These are phyloP conservation scores for Kryptolebias marmoratus DNA, from an alignment of 2,113 vertebrate species.

Conservation along the genomic window DNA sequence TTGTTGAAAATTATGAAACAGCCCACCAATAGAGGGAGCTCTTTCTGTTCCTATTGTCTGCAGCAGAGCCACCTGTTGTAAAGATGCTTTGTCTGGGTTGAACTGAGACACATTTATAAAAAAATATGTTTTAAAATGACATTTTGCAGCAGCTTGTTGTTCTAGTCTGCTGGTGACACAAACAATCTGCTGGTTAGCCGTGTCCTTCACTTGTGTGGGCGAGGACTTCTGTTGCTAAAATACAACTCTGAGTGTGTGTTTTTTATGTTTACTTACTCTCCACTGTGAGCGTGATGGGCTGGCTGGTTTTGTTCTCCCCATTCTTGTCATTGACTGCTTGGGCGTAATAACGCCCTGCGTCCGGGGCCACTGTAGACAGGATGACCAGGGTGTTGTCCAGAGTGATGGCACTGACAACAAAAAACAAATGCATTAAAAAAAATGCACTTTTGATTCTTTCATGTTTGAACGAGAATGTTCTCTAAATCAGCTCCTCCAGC, in stretches of 20 bases:
- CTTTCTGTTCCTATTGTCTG: conserved; percentile 43
- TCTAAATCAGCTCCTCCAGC: not conserved
- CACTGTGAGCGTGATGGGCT: conserved; percentile 89
- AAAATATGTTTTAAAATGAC: not conserved
- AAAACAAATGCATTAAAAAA: conserved; percentile 2
- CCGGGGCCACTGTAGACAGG: conserved; percentile 94
- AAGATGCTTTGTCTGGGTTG: conserved; percentile 4
- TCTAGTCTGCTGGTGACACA: conserved; percentile 26
- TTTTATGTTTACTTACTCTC: conserved; percentile 85
- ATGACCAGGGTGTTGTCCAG: conserved; percentile 97
- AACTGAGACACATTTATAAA: not conserved
- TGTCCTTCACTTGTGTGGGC: not conserved
- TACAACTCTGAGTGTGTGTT: conserved; percentile 11
- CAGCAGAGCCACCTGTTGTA: conserved; percentile 51
- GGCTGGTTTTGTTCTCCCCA: conserved; percentile 98
- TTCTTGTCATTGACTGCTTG: conserved; percentile 99
- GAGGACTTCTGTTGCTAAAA: conserved; percentile 12
- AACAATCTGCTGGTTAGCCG: conserved; percentile 20
- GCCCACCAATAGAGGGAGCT: conserved; percentile 61
- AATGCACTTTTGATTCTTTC: not conserved
- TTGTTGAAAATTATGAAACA: conserved; percentile 4
- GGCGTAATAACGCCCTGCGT: conserved; percentile 93
- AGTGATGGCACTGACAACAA: conserved; percentile 88
- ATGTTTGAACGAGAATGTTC: not conserved
- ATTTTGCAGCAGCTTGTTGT: conserved; percentile 35